These are phyloP conservation scores for Glossophaga mutica DNA, from an alignment of 2,797 vertebrate genomes.

Conservation along the genomic window DNA sequence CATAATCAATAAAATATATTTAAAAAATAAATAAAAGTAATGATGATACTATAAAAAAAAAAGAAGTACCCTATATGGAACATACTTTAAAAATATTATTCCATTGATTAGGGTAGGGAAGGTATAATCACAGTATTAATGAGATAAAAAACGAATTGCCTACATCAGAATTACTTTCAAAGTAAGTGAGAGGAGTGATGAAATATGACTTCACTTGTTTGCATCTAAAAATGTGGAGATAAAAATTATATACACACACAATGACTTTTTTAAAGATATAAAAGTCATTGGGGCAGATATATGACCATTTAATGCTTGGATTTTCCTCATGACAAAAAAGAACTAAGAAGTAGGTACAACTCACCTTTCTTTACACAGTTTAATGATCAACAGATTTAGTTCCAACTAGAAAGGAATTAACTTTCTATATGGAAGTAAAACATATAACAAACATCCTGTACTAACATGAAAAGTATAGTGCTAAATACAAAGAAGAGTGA, in stretches of 20 bases:
- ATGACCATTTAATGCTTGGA: neutral
- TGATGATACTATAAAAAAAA: too few species aligned
- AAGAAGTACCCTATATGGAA: neutral
- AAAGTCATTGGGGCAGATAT: neutral
- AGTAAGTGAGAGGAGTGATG: neutral
- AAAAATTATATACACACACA: neutral
- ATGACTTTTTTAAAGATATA: neutral
- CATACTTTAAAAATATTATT: constrained; percentile 7
- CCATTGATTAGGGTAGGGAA: neutral
- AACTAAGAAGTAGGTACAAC: neutral
- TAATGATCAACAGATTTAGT: neutral
- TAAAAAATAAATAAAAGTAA: too few species aligned
- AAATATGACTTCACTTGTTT: neutral
- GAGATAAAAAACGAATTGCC: constrained; percentile 23
- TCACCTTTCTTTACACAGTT: neutral
- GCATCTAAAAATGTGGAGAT: neutral
- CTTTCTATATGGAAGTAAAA: neutral
- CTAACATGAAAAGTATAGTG: neutral
- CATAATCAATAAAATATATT: too few species aligned
- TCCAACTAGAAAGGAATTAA: neutral
- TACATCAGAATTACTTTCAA: constrained; percentile 31
- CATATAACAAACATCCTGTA: neutral
- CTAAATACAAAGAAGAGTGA: neutral
- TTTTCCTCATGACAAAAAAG: neutral
- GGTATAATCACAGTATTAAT: constrained; percentile 31